Percentiles rank a stretch among this genome's conserved stretches.
phyloP scores from a whole-genome alignment of 2,113 vertebrate species.

The Antigone vipio region DNA sequence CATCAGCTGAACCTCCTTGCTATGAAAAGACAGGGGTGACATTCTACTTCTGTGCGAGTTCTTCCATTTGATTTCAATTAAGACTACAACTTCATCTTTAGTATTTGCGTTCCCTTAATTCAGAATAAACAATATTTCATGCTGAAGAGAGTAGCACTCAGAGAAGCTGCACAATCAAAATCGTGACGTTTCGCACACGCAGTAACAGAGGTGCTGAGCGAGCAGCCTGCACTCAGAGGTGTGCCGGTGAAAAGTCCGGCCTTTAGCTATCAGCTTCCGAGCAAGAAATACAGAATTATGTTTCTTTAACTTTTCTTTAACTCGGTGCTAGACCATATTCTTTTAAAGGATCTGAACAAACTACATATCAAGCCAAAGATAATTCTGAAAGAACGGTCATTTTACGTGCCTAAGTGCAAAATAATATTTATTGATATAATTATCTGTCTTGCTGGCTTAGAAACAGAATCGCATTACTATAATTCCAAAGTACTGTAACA shows the following conservation, averaged over 20 bases:
- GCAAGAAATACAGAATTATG: neutral
- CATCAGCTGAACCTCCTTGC: slow-evolving; percentile 17
- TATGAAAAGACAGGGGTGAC: neutral
- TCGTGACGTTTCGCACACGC: fast-evolving
- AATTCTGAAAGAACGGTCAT: neutral
- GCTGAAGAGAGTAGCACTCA: neutral
- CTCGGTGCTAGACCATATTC: neutral
- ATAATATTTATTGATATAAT: neutral
- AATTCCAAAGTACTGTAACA: neutral
- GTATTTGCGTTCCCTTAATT: neutral
- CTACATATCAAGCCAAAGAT: neutral
- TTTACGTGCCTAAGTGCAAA: neutral
- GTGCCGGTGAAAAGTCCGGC: neutral
- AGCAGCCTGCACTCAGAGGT: neutral
- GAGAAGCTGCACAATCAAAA: neutral
- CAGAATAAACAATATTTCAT: neutral
- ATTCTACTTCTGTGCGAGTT: neutral
- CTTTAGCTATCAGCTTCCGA: neutral
- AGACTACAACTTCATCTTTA: neutral
- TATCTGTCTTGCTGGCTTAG: neutral
- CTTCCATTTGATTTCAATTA: neutral
- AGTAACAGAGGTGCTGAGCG: neutral
- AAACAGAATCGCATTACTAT: neutral
- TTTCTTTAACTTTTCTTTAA: neutral
- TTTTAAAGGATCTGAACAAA: neutral